These are phyloP conservation scores for Synergus gifuensis DNA, from an alignment of 2,888 invertebrate genomes.

Conservation along the genomic window DNA sequence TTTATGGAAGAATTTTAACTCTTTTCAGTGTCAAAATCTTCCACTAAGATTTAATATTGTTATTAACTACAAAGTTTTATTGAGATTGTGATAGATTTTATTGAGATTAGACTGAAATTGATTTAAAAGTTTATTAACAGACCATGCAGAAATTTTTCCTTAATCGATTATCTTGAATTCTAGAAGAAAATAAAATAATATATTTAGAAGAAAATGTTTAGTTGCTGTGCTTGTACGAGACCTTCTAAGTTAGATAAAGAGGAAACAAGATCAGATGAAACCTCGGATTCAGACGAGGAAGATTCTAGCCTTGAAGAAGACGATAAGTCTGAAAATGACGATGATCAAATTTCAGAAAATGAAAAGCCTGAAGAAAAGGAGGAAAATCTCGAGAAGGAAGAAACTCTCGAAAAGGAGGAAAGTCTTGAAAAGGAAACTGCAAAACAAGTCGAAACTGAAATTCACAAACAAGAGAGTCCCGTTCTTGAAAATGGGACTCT, in stretches of 20 bases:
- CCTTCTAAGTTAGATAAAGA: conserved; percentile 35
- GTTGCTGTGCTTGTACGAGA: conserved; percentile 37
- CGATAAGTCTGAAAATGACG: conserved; percentile 25
- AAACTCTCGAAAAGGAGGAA: not conserved
- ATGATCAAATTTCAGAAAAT: conserved; percentile 11
- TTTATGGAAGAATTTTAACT: conserved; percentile 7
- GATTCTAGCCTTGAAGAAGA: conserved; percentile 32
- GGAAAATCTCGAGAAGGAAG: not conserved
- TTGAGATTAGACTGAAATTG: conserved; percentile 22
- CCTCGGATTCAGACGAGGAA: conserved; percentile 30
- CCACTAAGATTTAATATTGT: conserved; percentile 9
- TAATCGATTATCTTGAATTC: not conserved
- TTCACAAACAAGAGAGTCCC: not conserved
- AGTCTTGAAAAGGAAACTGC: not conserved
- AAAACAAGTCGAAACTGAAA: not conserved
- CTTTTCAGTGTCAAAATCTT: not conserved
- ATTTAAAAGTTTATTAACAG: conserved; percentile 27
- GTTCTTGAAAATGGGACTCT: not conserved
- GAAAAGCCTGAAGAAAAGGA: conserved; percentile 3
- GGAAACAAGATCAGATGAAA: conserved; percentile 35
- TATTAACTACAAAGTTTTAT: conserved; percentile 35
- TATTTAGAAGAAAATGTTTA: conserved; percentile 22
- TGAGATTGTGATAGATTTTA: conserved; percentile 36
- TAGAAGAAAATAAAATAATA: not conserved
- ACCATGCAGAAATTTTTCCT: conserved; percentile 18